Evolutionary conservation across 2,888 invertebrate genomes (phyloP).

Genomic region (Formica aserva): DNA sequence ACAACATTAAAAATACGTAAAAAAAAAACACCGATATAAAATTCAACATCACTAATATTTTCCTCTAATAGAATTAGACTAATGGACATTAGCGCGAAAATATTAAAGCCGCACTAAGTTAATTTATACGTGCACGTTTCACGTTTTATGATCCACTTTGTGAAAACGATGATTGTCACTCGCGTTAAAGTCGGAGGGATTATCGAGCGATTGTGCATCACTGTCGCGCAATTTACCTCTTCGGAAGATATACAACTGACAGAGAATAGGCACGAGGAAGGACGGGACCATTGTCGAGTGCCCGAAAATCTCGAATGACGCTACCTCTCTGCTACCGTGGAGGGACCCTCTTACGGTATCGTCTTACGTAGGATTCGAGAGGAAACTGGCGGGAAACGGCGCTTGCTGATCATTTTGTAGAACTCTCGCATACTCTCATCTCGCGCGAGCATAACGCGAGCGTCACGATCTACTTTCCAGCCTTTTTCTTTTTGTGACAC

Average conservation of each 20-base stretch:
- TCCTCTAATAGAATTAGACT: neutral
- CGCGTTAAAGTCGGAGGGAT: neutral
- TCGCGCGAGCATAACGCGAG: slow-evolving; percentile 43
- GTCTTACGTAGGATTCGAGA: slow-evolving; percentile 65
- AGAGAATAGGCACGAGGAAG: slow-evolving; percentile 79
- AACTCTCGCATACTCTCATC: slow-evolving; percentile 12
- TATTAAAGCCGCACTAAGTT: neutral
- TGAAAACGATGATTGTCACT: neutral
- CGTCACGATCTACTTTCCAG: slow-evolving; percentile 54
- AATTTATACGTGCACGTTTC: neutral
- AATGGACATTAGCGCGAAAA: no score
- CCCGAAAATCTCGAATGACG: slow-evolving; percentile 12
- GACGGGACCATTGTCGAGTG: slow-evolving; percentile 78
- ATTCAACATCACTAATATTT: slow-evolving; percentile 1
- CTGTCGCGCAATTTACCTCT: slow-evolving; percentile 73
- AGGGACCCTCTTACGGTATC: slow-evolving; percentile 14
- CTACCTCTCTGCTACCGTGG: neutral
- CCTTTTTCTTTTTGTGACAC: slow-evolving; percentile 25
- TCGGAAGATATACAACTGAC: slow-evolving; percentile 79
- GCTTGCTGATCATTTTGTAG: slow-evolving; percentile 63
- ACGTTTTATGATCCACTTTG: neutral
- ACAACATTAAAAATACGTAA: neutral
- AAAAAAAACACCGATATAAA: neutral
- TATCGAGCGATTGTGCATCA: neutral
- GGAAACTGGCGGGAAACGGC: slow-evolving; percentile 79